Base-by-base conservation (phyloP, 92 coral and sea anemone species). In the Zoanthus solanderi region DNA sequence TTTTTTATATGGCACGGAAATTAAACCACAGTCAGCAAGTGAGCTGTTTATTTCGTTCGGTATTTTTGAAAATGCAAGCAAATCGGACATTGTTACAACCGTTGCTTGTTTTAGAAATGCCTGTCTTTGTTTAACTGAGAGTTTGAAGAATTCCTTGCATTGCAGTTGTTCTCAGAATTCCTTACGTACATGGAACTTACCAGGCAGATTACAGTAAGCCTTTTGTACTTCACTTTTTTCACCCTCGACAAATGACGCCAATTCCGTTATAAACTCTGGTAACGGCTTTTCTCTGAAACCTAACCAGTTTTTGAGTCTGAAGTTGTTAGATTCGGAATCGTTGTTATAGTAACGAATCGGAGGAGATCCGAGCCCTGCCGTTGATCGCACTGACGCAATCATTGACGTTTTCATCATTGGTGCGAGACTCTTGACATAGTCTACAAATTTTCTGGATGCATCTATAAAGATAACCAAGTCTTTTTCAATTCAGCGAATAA, bases 371-470 rank as follows among this genome's bases (percentile, higher is more conserved):
- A 89, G 56, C 11, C 90, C 90, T 11, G 94, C 92, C 32, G 75
- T 53, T n/a, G 92, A 83, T 5, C 88, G 66, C 2, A 89, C 83
- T 14, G 58, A 30, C 7, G 90, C 31, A 74, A 83, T 92, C 94
- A 89, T 89, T 18, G 92, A 89, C 17, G 87, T 61, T 65, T 92
- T 89, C 92, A 89, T 92, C 53, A 89, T 60, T n/a, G 81, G 56
- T 2, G 60, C 63, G 42, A 37, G 42, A 37, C 42, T 37, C 4
- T 37, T 37, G 42, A 37, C 42, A 37, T 37, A 37, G 42, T 37
- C 42, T 37, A 37, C 42, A 37, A 37, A 37, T 37, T 37, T 37
- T 37, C 42, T 4, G 42, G 42, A 37, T 37, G 42, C 42, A 37
- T 37, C 42, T 37, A 23, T 23, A 37, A 52, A 9, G 28, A 71